Evolutionary conservation across 64 coral and sea anemone species (phyloP).

Genomic region (Dendrophyllia cribrosa): DNA sequence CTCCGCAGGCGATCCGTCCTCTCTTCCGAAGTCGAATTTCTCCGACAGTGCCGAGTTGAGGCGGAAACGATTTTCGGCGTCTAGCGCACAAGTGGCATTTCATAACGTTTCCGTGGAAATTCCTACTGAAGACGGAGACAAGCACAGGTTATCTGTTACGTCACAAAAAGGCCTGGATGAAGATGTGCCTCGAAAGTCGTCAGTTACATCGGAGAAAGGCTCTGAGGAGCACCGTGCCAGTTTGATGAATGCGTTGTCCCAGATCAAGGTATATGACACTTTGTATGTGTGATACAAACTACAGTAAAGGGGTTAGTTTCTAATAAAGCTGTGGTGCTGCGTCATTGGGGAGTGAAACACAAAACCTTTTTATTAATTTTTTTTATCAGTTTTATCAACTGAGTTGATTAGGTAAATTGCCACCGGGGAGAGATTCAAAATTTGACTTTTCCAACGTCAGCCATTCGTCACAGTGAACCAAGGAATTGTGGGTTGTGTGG

Average conservation of each 20-base stretch:
- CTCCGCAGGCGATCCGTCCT: constrained; percentile 27
- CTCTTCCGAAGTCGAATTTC: not conserved
- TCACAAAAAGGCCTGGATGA: constrained; percentile 14
- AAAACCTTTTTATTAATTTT: too few relatives aligned
- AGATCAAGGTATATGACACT: constrained; percentile 80
- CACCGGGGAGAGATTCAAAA: too few relatives aligned
- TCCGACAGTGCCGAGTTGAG: constrained; percentile 35
- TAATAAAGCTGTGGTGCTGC: too few relatives aligned
- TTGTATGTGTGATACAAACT: not conserved
- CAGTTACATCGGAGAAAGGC: constrained; percentile 12
- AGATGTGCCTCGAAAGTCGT: not conserved
- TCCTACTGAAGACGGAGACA: constrained; percentile 16
- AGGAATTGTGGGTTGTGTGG: too few relatives aligned
- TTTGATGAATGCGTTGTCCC: constrained; percentile 86
- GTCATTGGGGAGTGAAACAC: too few relatives aligned
- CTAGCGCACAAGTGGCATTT: constrained; percentile 40
- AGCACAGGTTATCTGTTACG: constrained; percentile 7
- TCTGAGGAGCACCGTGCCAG: constrained; percentile 67
- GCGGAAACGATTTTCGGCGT: constrained; percentile 29
- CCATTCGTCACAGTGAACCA: too few relatives aligned
- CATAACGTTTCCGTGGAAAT: constrained; percentile 19
- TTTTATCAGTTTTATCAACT: too few relatives aligned
- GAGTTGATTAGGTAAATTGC: too few relatives aligned
- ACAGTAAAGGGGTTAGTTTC: too few relatives aligned
- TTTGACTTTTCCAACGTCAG: too few relatives aligned